These are phyloP conservation scores for Drosophila falleni DNA, from an alignment of 2,888 invertebrate species.

Conservation along the genomic window DNA sequence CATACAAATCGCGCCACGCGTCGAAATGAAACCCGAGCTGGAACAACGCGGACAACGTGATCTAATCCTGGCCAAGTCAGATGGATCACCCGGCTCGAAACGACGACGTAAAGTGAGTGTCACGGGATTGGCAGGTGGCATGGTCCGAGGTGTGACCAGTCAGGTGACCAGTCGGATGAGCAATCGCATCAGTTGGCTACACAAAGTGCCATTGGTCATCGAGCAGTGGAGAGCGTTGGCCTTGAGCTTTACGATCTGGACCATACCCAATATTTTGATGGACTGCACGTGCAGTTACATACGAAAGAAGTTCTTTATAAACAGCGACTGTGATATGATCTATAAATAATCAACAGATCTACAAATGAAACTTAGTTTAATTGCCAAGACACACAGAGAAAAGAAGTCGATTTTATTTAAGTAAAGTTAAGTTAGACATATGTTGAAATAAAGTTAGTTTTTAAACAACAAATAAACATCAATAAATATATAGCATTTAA, in stretches of 20 bases:
- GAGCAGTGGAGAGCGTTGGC: slow-evolving; percentile 61
- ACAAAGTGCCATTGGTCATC: slow-evolving; percentile 54
- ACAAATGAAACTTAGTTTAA: background rate
- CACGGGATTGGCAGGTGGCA: slow-evolving; percentile 55
- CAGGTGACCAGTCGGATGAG: slow-evolving; percentile 55
- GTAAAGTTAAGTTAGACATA: slow-evolving; percentile 32
- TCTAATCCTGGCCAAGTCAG: slow-evolving; percentile 3
- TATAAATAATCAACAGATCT: slow-evolving; percentile 62
- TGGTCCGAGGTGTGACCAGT: slow-evolving; percentile 61
- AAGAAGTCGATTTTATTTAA: slow-evolving; percentile 64
- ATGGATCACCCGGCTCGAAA: slow-evolving; percentile 37
- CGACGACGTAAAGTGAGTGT: slow-evolving; percentile 59
- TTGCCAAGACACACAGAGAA: slow-evolving; percentile 43
- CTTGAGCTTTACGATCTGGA: slow-evolving; percentile 76
- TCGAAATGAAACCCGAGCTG: slow-evolving; percentile 68
- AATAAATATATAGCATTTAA: slow-evolving; percentile 22
- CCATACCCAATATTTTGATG: slow-evolving; percentile 76
- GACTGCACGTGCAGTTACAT: slow-evolving; percentile 73
- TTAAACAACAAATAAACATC: slow-evolving; percentile 67
- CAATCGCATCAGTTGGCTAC: slow-evolving; percentile 67
- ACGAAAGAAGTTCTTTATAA: slow-evolving; percentile 74
- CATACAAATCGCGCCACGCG: slow-evolving; percentile 82
- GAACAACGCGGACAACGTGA: slow-evolving; percentile 16
- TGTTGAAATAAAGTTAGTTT: slow-evolving; percentile 51
- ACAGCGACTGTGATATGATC: slow-evolving; percentile 83